These are phyloP conservation scores for Octopus bimaculoides DNA, from an alignment of 1,140 invertebrate genomes.

Conservation along the genomic window DNA sequence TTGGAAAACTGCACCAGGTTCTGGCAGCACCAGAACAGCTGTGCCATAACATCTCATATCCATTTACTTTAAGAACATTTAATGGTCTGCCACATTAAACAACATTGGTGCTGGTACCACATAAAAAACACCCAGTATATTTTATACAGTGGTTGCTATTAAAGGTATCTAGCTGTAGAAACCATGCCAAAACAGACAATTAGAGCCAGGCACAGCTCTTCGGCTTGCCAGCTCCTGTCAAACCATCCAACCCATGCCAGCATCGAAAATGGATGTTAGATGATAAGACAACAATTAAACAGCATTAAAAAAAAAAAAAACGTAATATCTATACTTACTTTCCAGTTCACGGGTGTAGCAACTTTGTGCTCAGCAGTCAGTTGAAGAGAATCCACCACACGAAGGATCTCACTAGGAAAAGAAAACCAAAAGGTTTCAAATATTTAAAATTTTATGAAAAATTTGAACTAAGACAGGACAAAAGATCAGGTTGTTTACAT, in stretches of 20 bases:
- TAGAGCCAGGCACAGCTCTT: neutral
- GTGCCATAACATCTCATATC: too few species aligned
- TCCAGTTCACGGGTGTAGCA: slow-evolving; percentile 86
- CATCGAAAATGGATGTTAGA: neutral
- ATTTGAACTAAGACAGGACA: too few species aligned
- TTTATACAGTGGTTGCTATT: too few species aligned
- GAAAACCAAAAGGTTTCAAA: slow-evolving; percentile 12
- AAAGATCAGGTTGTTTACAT: too few species aligned
- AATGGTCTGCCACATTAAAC: too few species aligned
- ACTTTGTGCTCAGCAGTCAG: slow-evolving; percentile 78
- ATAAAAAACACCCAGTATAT: too few species aligned
- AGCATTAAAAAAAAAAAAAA: neutral
- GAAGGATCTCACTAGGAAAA: slow-evolving; percentile 79
- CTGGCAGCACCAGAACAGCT: too few species aligned
- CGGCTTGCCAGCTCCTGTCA: neutral
- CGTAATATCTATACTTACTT: slow-evolving; percentile 61
- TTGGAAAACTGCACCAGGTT: too few species aligned
- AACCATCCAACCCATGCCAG: neutral
- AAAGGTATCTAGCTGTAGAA: neutral
- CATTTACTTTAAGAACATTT: too few species aligned
- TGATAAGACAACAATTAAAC: neutral
- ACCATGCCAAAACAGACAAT: neutral
- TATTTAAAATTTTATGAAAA: neutral
- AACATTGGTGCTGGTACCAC: too few species aligned
- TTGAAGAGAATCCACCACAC: slow-evolving; percentile 85